These are phyloP conservation scores for Platerodrilus igneus DNA, from an alignment of 2,888 invertebrate genomes.

Conservation along the genomic window DNA sequence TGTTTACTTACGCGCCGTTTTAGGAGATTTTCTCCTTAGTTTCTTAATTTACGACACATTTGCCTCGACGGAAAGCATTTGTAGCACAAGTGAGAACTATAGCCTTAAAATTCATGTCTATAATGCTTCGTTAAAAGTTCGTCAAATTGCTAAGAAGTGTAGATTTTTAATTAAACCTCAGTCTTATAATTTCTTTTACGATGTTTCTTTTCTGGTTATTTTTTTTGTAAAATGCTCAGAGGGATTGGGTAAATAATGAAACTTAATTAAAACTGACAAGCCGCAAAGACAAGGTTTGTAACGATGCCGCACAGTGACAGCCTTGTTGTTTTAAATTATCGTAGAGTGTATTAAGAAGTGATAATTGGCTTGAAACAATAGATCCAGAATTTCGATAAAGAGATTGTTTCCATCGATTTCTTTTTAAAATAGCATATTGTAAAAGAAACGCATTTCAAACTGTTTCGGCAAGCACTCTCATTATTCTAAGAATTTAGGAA, in stretches of 20 bases:
- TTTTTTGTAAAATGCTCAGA: slow-evolving; percentile 14
- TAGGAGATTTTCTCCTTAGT: slow-evolving; percentile 28
- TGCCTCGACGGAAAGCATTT: slow-evolving; percentile 14
- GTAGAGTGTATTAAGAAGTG: too few species aligned
- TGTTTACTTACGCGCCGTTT: slow-evolving; percentile 29
- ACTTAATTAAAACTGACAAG: slow-evolving; percentile 18
- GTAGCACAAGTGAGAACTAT: slow-evolving; percentile 14
- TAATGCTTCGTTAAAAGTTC: slow-evolving; percentile 26
- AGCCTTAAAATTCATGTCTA: slow-evolving; percentile 17
- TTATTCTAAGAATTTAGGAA: too few species aligned
- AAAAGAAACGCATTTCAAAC: too few species aligned
- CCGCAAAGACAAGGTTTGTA: too few species aligned
- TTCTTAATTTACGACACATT: slow-evolving; percentile 29
- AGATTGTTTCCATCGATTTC: too few species aligned
- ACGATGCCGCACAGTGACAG: too few species aligned
- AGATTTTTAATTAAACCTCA: slow-evolving; percentile 25
- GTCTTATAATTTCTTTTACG: slow-evolving; percentile 27
- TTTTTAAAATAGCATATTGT: too few species aligned
- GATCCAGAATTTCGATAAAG: too few species aligned
- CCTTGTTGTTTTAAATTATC: too few species aligned
- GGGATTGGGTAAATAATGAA: slow-evolving; percentile 19
- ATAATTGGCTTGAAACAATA: too few species aligned
- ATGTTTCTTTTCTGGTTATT: slow-evolving; percentile 20
- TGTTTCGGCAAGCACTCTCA: too few species aligned
- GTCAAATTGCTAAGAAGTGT: slow-evolving; percentile 24